Evolutionary conservation across 2,113 vertebrate genomes (phyloP).

Genomic region (Gadus macrocephalus): DNA sequence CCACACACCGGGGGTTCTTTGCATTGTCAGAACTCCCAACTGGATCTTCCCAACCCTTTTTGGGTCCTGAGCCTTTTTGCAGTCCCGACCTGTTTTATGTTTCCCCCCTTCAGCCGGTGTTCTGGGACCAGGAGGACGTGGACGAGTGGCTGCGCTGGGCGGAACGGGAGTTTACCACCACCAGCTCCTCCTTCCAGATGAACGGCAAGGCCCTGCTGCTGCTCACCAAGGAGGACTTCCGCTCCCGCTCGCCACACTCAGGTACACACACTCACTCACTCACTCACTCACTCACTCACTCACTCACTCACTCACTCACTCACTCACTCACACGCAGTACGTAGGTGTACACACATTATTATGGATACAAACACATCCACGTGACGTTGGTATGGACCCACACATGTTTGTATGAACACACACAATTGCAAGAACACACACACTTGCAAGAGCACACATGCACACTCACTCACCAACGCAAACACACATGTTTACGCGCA

Average conservation of each 20-base stretch:
- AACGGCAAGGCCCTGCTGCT: constrained; percentile 96
- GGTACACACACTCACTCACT: constrained; percentile 65
- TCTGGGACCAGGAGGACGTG: constrained; percentile 94
- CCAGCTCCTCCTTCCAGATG: constrained; percentile 95
- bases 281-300: neutral
- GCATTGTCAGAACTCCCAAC: no score
- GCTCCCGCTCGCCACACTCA: constrained; percentile 93
- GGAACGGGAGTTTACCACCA: constrained; percentile 91
- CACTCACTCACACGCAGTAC: neutral
- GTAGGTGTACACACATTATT: no score
- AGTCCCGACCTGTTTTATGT: no score
- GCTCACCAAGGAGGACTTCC: constrained; percentile 98
- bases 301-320: neutral
- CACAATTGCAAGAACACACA: neutral
- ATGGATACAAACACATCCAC: no score
- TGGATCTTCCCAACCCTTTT: no score
- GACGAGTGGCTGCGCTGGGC: constrained; percentile 96
- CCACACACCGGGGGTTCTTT: no score
- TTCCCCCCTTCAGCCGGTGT: no score
- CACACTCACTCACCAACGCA: neutral
- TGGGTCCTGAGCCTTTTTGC: no score
- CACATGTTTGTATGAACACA: neutral
- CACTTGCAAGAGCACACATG: neutral
- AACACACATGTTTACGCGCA: no score
- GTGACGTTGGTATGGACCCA: neutral